Conservation (phyloP, 2,888 invertebrate genomes). For the Sinohyriopsis cumingii region DNA sequence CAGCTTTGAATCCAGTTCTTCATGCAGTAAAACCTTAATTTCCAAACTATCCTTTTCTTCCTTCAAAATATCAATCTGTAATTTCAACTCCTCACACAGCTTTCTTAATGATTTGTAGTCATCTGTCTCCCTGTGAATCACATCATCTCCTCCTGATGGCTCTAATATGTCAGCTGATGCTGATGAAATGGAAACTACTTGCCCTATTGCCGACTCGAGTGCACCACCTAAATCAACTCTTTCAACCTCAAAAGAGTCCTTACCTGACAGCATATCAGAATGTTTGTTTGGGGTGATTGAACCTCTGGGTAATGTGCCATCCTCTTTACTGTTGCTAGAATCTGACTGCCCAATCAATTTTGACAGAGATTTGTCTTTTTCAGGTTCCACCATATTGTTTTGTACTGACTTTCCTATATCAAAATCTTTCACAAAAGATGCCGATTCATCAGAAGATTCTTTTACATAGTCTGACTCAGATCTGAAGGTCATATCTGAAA, state of each 20-base stretch:
- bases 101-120: constrained; percentile 25
- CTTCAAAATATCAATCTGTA: constrained; percentile 3
- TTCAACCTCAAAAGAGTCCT: constrained; percentile 1
- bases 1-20: constrained; percentile 23
- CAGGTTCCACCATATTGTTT: no score
- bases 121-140: constrained; percentile 10
- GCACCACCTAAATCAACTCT: constrained; percentile 27
- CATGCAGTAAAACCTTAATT: constrained; percentile 5
- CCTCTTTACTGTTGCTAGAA: no score
- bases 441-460: no score
- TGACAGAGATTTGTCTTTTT: no score
- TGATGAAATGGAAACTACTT: no score
- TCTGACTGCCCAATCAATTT: no score
- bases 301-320: no score
- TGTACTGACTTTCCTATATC: no score
- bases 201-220: constrained; percentile 7
- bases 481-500: no score
- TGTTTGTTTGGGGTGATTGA: no score
- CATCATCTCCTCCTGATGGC: constrained; percentile 18
- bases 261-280: not conserved
- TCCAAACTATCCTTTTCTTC: constrained; percentile 8
- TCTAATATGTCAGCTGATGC: not conserved
- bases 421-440: no score
- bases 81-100: not conserved
- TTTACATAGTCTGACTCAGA: no score